Conservation (phyloP, 2,888 invertebrate species). For the Leptopilina syphax region DNA sequence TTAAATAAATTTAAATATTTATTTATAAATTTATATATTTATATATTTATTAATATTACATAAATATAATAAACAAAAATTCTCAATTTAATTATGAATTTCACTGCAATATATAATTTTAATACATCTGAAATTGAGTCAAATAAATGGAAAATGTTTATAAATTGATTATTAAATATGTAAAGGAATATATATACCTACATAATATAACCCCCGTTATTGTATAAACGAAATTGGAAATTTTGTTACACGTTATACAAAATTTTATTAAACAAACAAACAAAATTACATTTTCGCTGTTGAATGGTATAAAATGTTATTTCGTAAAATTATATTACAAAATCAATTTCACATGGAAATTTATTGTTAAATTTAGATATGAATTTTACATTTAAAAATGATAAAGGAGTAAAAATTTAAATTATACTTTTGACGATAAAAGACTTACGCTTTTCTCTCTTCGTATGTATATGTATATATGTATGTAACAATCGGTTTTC, state of each 20-base stretch:
- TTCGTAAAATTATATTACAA: not conserved
- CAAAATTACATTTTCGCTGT: not conserved
- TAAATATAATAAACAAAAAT: no score
- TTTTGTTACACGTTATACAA: not conserved
- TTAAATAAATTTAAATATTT: no score
- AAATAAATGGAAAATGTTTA: no score
- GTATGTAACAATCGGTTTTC: not conserved
- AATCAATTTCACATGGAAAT: conserved; percentile 10
- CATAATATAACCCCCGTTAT: no score
- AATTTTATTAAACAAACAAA: not conserved
- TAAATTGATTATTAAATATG: no score
- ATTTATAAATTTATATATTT: no score
- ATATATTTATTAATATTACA: no score
- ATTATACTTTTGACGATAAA: not conserved
- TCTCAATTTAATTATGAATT: no score
- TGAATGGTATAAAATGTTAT: not conserved
- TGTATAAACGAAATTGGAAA: no score
- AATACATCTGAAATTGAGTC: no score
- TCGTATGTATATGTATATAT: not conserved
- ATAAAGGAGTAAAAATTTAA: not conserved
- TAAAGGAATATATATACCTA: no score
- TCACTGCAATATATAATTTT: no score
- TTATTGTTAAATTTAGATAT: not conserved
- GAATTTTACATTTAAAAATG: not conserved
- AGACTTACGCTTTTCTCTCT: not conserved